Conservation (phyloP, 2,888 invertebrate genomes). For the Hyles lineata region DNA sequence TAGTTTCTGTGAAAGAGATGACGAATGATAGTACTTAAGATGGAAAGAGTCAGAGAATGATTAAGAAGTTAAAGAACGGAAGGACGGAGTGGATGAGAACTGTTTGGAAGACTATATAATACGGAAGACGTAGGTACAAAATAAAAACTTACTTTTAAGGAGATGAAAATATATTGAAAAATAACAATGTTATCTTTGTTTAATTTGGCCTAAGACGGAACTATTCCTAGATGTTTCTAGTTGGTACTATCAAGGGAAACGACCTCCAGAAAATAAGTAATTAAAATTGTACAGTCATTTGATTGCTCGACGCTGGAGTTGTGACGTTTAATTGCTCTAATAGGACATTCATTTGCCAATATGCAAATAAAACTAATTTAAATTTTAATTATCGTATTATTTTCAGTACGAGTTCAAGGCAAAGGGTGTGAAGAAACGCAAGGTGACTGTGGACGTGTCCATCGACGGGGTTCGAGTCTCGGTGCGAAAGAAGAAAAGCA, state of each 20-base stretch:
- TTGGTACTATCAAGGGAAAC: not conserved
- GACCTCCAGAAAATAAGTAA: not conserved
- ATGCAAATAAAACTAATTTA: not conserved
- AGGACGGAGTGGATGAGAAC: too few relatives aligned
- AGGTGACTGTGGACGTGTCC: slow-evolving; percentile 97
- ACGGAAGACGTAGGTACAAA: too few relatives aligned
- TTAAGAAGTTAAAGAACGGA: too few relatives aligned
- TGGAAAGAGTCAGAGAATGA: too few relatives aligned
- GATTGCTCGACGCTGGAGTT: not conserved
- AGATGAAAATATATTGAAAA: too few relatives aligned
- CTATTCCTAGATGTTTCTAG: too few relatives aligned
- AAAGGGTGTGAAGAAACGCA: slow-evolving; percentile 98
- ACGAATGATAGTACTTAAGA: too few relatives aligned
- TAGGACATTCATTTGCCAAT: not conserved
- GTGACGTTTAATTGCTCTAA: not conserved
- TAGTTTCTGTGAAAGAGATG: too few relatives aligned
- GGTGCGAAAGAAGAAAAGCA: slow-evolving; percentile 89
- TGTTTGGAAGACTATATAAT: too few relatives aligned
- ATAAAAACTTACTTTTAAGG: too few relatives aligned
- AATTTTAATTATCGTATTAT: slow-evolving; percentile 22
- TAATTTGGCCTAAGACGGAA: too few relatives aligned
- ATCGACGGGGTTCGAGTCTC: slow-evolving; percentile 97
- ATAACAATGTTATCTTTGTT: too few relatives aligned
- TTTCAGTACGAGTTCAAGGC: slow-evolving; percentile 99
- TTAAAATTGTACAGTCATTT: not conserved